Evolutionary conservation across 1,140 invertebrate genomes (phyloP), one percentile per base, ranked within the genome.

Genomic region (Drosophila bipectinata): DNA sequence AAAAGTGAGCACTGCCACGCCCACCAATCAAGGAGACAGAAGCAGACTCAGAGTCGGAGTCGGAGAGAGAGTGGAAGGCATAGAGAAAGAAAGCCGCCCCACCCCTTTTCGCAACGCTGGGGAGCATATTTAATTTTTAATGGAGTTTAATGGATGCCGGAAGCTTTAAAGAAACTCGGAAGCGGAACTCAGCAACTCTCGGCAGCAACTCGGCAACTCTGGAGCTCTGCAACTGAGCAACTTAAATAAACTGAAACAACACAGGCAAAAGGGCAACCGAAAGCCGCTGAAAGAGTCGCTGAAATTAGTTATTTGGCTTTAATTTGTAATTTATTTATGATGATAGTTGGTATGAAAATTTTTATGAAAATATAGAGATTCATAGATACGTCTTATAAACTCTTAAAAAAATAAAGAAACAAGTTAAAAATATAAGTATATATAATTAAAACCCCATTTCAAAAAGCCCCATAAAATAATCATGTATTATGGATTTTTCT

Each of bases 71-170:
- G 10, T 12, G 2, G 4, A 10, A 44, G 41, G n/a, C 14, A 15
- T n/a, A 44, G 41, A 44, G 34, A 10, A 37, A 47, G 15, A 44
- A 44, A 14, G 39, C 39, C 44, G 18, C 44, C 15, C 44, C 21
- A 21, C 21, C 21, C 44, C 39, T 10, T 47, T 47, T 12, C 9
- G 44, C 44, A 69, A 78, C 76, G 64, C 58, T 68, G 57, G 39
- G 66, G 66, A 58, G 79, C 75, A 79, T 88, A 88, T 80, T 88
- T 80, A 88, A 89, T 88, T 84, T 88, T 88, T 88, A 88, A 88
- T 88, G 84, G 89, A 84, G 68, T 88, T 88, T 88, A 88, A 88
- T 88, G 84, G 84, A 88, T 72, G 84, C 84, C 84, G 84, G 84
- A 89, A 84, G 84, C 79, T 89, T 89, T 77, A 89, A 89, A 69